A percentile compares a stretch with the other conserved stretches of the same genome.
phyloP scores from a whole-genome alignment of 2,888 invertebrate species.

The Sinodicranocentrus sp. region DNA sequence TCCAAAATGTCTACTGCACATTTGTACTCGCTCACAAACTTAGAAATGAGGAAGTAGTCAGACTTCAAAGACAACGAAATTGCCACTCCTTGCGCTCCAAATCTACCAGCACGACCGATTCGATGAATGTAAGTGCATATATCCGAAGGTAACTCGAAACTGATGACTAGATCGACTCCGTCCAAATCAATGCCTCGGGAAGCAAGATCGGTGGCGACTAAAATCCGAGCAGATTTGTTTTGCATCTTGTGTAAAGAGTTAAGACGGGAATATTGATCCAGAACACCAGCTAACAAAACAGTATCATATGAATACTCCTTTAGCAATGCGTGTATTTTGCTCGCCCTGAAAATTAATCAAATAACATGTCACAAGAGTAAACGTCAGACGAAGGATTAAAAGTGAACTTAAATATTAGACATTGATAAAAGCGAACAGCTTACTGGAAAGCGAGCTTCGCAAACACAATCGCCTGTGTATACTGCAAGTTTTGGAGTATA shows the following conservation, averaged over 20 bases:
- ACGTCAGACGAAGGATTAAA: no score
- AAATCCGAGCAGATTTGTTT: slow-evolving; percentile 88
- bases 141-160: slow-evolving; percentile 91
- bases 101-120: slow-evolving; percentile 96
- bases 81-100: slow-evolving; percentile 90
- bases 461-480: slow-evolving; percentile 95
- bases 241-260: slow-evolving; percentile 88
- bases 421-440: slow-evolving; percentile 62
- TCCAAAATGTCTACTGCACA: slow-evolving; percentile 19
- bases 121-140: slow-evolving; percentile 94
- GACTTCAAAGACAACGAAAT: slow-evolving; percentile 82
- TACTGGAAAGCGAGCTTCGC: slow-evolving; percentile 89
- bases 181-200: slow-evolving; percentile 97
- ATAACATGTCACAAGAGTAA: no score
- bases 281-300: slow-evolving; percentile 87
- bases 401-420: no score
- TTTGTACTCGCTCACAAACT: slow-evolving; percentile 17
- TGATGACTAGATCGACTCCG: slow-evolving; percentile 94
- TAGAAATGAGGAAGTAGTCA: slow-evolving; percentile 23
- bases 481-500: slow-evolving; percentile 81
- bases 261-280: slow-evolving; percentile 88
- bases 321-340: slow-evolving; percentile 87
- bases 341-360: slow-evolving; percentile 82
- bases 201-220: slow-evolving; percentile 92
- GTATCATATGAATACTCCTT: slow-evolving; percentile 87